Conservation (phyloP, 1,140 invertebrate species). For the Trichonephila clavata region DNA sequence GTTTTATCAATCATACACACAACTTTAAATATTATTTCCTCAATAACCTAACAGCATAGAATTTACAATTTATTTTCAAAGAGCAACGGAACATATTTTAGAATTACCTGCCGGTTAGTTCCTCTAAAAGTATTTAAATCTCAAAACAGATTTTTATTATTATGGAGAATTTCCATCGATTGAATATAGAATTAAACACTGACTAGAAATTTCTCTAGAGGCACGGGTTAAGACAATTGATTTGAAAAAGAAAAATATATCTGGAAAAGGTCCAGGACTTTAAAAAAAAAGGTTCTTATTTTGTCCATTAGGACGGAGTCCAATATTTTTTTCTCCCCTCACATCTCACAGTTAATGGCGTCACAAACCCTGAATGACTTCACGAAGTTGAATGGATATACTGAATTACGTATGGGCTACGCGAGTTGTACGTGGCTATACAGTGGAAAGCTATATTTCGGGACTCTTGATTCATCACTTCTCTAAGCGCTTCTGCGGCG, state of each 20-base stretch:
- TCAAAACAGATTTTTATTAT: too few species aligned
- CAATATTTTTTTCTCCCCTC: background rate
- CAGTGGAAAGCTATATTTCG: conserved; percentile 47
- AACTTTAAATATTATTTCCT: too few species aligned
- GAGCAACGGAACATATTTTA: too few species aligned
- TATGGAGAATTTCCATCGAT: too few species aligned
- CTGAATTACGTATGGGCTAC: conserved; percentile 47
- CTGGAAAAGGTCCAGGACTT: conserved; percentile 24
- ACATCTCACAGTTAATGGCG: conserved; percentile 43
- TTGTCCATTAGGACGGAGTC: conserved; percentile 62
- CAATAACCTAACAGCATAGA: too few species aligned
- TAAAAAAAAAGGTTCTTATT: conserved; percentile 39
- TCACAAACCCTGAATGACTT: conserved; percentile 58
- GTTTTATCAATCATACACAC: too few species aligned
- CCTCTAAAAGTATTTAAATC: too few species aligned
- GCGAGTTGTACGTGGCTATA: background rate
- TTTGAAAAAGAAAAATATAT: background rate
- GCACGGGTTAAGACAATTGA: background rate
- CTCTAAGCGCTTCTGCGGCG: background rate
- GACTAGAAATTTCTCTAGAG: background rate
- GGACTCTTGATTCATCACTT: conserved; percentile 69
- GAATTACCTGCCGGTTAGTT: too few species aligned
- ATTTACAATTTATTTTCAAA: too few species aligned
- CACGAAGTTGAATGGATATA: conserved; percentile 56
- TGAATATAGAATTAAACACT: background rate